Percentiles rank a stretch among this genome's conserved stretches.
Conservation (phyloP, 1,140 invertebrate species). For the Hesperophylax magnus region DNA sequence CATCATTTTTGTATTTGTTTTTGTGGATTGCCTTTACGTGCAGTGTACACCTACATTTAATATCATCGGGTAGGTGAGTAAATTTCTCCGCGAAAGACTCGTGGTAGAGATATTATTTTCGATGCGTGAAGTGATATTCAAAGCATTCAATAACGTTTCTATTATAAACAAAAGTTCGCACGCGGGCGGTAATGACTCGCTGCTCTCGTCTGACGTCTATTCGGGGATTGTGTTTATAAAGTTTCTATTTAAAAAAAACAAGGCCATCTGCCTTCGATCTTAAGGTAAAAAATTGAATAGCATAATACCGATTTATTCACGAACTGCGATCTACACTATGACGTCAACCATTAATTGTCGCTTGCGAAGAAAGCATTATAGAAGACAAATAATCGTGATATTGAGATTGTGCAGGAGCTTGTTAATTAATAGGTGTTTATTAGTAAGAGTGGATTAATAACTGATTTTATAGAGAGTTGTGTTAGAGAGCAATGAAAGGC, state of each 20-base stretch:
- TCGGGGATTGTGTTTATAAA: slow-evolving; percentile 22
- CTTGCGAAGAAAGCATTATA: not conserved
- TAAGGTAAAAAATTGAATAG: slow-evolving; percentile 17
- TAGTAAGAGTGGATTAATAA: too few species aligned
- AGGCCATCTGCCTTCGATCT: slow-evolving; percentile 34
- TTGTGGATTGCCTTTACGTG: too few species aligned
- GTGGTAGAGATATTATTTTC: not conserved
- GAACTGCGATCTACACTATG: not conserved
- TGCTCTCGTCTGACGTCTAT: slow-evolving; percentile 15
- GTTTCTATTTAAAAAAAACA: slow-evolving; percentile 5
- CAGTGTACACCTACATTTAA: too few species aligned
- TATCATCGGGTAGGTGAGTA: too few species aligned
- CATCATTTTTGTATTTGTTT: too few species aligned
- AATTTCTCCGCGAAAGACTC: too few species aligned
- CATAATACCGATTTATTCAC: not conserved
- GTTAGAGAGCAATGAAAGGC: too few species aligned
- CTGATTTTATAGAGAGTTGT: too few species aligned
- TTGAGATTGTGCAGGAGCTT: too few species aligned
- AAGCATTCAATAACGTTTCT: slow-evolving; percentile 31
- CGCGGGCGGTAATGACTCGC: slow-evolving; percentile 19
- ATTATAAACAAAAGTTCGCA: slow-evolving; percentile 31
- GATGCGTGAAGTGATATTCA: slow-evolving; percentile 28
- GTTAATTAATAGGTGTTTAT: too few species aligned
- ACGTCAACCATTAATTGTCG: slow-evolving; percentile 17
- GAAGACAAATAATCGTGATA: too few species aligned